A percentile compares a stretch with the other conserved stretches of the same genome.
phyloP scores from a whole-genome alignment of 2,113 vertebrate species.

The Sinocyclocheilus anshuiensis region DNA sequence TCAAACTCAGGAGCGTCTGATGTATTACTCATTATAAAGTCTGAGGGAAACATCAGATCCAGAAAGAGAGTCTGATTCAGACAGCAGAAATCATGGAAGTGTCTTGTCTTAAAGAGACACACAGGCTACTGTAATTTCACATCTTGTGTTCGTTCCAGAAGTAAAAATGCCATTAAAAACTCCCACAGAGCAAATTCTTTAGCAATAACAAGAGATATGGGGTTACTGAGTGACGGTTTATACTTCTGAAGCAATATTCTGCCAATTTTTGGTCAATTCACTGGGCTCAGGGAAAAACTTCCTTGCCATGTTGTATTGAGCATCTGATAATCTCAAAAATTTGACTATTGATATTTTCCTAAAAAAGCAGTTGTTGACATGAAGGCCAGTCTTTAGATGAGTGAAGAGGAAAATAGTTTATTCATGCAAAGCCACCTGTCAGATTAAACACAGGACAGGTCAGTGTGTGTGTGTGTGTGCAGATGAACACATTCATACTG shows the following conservation, averaged over 20 bases:
- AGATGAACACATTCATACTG: not conserved
- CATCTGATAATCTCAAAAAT: not conserved
- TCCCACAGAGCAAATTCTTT: not conserved
- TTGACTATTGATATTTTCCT: not conserved
- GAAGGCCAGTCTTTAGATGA: not conserved
- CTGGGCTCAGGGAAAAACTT: not conserved
- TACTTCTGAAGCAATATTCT: not conserved
- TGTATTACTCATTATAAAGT: slow-evolving; percentile 2
- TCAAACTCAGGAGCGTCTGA: not conserved
- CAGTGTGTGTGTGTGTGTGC: not conserved
- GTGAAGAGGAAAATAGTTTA: not conserved
- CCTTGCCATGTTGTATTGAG: not conserved
- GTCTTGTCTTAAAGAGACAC: not conserved
- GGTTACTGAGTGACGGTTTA: not conserved
- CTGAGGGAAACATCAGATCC: not conserved
- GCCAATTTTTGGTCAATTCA: not conserved
- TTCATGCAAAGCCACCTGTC: slow-evolving; percentile 45
- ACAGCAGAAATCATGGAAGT: not conserved
- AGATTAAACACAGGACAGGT: not conserved
- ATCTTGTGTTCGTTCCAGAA: not conserved
- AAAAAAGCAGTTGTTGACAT: not conserved
- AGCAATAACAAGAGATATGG: not conserved
- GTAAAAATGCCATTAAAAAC: not conserved
- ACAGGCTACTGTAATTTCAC: not conserved
- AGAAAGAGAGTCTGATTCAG: not conserved